Percentiles rank a stretch among this genome's conserved stretches.
phyloP scores from a whole-genome alignment of 2,113 vertebrate species.

The Piaya cayana region DNA sequence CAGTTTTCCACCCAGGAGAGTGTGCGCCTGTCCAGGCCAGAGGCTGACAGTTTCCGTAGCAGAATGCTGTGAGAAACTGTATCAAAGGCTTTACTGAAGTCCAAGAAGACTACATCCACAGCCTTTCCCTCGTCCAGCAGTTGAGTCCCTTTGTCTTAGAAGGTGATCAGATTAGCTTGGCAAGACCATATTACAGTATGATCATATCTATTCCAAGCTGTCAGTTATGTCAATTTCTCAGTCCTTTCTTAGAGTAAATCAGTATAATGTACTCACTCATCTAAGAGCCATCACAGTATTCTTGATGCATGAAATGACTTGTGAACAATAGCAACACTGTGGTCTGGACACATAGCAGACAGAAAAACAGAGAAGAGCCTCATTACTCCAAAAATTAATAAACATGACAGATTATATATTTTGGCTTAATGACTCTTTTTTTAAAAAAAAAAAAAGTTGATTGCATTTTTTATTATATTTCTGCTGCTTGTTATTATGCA shows the following conservation, averaged over 20 bases:
- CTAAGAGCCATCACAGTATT: neutral
- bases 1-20: too few species aligned
- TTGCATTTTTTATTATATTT: neutral
- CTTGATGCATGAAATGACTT: slow-evolving; percentile 37
- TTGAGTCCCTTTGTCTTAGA: too few species aligned
- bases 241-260: neutral
- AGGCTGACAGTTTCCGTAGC: too few species aligned
- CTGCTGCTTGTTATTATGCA: neutral
- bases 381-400: neutral
- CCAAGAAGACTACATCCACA: too few species aligned
- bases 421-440: neutral
- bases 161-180: too few species aligned
- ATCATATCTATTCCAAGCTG: neutral
- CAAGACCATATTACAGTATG: too few species aligned
- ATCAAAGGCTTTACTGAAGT: too few species aligned
- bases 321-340: slow-evolving; percentile 24
- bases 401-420: neutral
- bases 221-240: neutral
- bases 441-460: too few species aligned
- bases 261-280: neutral
- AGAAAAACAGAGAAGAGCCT: neutral
- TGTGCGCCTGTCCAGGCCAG: too few species aligned
- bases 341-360: neutral
- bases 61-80: too few species aligned
- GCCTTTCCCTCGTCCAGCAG: too few species aligned